Evolutionary conservation across 2,113 vertebrate genomes (phyloP), one percentile per base, ranked within the genome.

Genomic region (Lasiurus cinereus): DNA sequence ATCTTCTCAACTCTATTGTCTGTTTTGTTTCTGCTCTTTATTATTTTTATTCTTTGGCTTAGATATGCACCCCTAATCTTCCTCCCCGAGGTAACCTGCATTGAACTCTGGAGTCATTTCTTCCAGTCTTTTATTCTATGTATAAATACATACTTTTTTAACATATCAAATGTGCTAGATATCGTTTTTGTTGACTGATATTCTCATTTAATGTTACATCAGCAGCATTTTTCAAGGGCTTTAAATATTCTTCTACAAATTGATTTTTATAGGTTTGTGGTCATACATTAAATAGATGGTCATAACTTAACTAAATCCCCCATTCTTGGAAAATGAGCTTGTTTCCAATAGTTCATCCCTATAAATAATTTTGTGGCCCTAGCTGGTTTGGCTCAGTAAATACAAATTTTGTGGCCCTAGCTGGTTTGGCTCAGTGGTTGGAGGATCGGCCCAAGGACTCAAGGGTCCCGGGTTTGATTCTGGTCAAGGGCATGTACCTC

Each of bases 171-270:
- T 33, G 36, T 62, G 43, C 19, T 67, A 66, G 50, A 14, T 79
- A 48, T 85, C 73, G 54, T 67, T 95, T 70, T 92, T 77, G n/a
- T 78, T 87, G 86, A 90, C 50, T 66, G 48, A 78, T 83, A 56
- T 54, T 94, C 74, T 94, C 39, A 78, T 72, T 80, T 89, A 33
- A 43, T 69, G 56, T 88, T 64, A 12, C 52, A 69, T 80, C 59
- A 89, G 19, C 18, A 80, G 33, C 50, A 90, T 76, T 93, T 91
- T 52, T 50, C 73, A 80, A 79, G 19, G 39, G 7, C 39, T 90
- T 85, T 74, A 52, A 77, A 69, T 74, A 85, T 43, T 92, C 24
- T 93, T 69, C 27, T 77, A 70, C 10, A 89, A 48, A 67, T 48
- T 74, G 24, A 73, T 22, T 59, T 84, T 92, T 85, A 18, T 59